Evolutionary conservation across 2,797 vertebrate genomes (phyloP), one percentile per base, ranked within the genome.

Genomic region (Apogon hyalosoma): DNA sequence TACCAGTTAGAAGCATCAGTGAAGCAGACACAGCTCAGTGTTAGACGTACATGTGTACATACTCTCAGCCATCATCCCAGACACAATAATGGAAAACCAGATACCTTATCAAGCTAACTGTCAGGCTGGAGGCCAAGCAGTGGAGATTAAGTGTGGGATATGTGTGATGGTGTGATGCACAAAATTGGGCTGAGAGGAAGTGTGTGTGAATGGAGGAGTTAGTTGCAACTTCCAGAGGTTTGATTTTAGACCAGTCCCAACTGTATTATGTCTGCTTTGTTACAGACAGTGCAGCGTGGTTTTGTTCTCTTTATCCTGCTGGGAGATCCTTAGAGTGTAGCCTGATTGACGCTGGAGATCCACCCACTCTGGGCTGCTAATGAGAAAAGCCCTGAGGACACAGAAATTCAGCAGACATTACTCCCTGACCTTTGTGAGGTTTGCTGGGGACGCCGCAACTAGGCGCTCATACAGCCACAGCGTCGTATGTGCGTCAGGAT

Each of bases 21-120:
- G 69, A 73, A 61, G 75, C 78, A 79, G 80, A 75, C 73, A 72
- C 63, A 13, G 79, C 68, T 54, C 42, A 10, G 62, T 79, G 78
- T 90, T 86, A 83, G 84, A 69, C 16, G 55, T 77, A 87, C 87
- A 88, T 84, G 86, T 89, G 89, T 87, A 88, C 71, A 75, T 76
- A 64, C 73, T 86, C 87, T 79, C 83, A 87, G 80, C 80, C 90
- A 65, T 90, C 87, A 90, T 74, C 72, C 69, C 66, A 89, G 87
- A 87, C 86, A 80, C 80, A 85, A 87, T 88, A 87, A 90, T 87
- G 84, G 86, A 88, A 89, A 92, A 87, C 58, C 77, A 80, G 84
- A 87, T 86, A 81, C 84, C 87, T 90, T 89, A 92, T 91, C 89
- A 85, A 89, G 85, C 80, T 71, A 73, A 74, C 88, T 91, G 91